These are phyloP conservation scores for Eolophus roseicapilla DNA, from an alignment of 2,113 vertebrate genomes.

Conservation along the genomic window DNA sequence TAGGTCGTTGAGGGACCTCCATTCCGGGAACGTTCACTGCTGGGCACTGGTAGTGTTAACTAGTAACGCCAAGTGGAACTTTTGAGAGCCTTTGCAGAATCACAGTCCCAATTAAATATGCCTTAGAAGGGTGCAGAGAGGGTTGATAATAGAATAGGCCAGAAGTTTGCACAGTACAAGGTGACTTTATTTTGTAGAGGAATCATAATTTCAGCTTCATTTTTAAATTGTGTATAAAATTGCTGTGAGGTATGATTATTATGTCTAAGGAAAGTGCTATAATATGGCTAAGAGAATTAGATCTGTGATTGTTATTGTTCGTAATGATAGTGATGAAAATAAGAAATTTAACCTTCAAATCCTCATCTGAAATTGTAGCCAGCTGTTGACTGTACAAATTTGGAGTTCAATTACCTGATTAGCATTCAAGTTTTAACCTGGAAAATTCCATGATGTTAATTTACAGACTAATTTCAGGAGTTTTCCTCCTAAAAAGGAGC, in stretches of 20 bases:
- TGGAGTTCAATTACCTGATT: not conserved
- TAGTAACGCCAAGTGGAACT: not conserved
- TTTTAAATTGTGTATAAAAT: not conserved
- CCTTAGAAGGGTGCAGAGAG: not conserved
- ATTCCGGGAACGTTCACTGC: not conserved
- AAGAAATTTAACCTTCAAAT: not conserved
- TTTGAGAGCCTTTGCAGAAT: not conserved
- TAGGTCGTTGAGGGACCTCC: not conserved
- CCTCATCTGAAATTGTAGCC: not conserved
- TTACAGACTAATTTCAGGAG: not conserved
- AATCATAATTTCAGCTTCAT: not conserved
- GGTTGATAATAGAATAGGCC: not conserved
- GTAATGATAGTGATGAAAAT: not conserved
- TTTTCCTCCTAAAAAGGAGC: not conserved
- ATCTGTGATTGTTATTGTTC: not conserved
- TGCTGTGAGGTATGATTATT: not conserved
- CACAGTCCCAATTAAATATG: not conserved
- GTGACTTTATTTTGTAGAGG: not conserved
- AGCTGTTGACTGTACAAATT: not conserved
- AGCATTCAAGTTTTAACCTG: not conserved
- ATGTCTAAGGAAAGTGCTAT: not conserved
- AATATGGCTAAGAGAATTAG: not conserved
- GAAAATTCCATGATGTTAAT: not conserved
- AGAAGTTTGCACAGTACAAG: not conserved
- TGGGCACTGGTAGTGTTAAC: not conserved